Evolutionary conservation across 2,888 invertebrate species (phyloP).

Genomic region (Protonemura montana): DNA sequence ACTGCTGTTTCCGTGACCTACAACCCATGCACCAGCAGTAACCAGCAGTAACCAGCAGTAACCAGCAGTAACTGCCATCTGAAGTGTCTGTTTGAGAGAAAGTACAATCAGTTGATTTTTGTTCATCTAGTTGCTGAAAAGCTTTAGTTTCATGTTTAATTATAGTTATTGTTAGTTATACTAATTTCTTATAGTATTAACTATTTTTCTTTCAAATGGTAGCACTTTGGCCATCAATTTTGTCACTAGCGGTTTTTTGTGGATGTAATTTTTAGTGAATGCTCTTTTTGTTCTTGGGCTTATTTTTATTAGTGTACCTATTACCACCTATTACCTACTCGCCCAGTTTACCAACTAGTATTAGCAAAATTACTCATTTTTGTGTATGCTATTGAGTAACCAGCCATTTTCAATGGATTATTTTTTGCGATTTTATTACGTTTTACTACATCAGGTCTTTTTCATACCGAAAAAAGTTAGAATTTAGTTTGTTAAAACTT

Average conservation of each 20-base stretch:
- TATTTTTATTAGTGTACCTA: not conserved
- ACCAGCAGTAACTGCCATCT: not conserved
- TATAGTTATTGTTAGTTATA: not conserved
- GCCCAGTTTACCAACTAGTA: not conserved
- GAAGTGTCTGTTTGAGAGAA: too few relatives aligned
- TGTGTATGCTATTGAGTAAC: not conserved
- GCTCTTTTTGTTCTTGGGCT: not conserved
- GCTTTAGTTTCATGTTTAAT: not conserved
- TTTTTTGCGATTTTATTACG: not conserved
- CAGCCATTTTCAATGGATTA: not conserved
- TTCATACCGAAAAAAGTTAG: not conserved
- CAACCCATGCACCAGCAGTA: not conserved
- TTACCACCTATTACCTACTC: not conserved
- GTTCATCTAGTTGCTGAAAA: not conserved
- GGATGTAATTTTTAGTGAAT: not conserved
- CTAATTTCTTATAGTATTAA: not conserved
- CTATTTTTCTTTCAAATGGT: not conserved
- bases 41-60: not conserved
- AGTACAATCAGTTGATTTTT: not conserved
- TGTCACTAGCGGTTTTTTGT: too few relatives aligned
- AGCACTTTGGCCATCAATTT: not conserved
- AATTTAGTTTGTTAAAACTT: not conserved
- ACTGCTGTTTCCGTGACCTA: conserved; percentile 37
- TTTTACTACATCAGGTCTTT: not conserved
- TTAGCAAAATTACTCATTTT: not conserved